Percentiles rank a stretch among this genome's conserved stretches.
Evolutionary conservation across 2,113 vertebrate genomes (phyloP).

Genomic region (Erythrolamprus reginae): DNA sequence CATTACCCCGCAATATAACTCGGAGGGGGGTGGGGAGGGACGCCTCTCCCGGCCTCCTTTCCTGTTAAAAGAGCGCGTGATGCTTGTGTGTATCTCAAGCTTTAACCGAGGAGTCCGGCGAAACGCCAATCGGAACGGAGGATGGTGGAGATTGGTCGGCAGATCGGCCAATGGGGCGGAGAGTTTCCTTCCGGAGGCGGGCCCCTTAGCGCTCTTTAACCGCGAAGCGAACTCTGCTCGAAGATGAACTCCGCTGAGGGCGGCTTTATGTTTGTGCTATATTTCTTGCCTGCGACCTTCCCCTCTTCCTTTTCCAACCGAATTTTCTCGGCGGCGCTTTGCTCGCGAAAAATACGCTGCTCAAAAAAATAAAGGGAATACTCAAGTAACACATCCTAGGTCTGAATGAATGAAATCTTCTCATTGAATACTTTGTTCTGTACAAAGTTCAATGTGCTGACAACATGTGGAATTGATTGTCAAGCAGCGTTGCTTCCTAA

Average conservation of each 20-base stretch:
- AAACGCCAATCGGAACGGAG: conserved; percentile 5
- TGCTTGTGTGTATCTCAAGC: conserved; percentile 2
- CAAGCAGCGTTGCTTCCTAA: too few relatives aligned
- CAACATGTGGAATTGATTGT: too few relatives aligned
- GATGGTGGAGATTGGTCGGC: neutral
- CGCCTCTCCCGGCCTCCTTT: neutral
- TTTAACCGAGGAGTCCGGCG: neutral
- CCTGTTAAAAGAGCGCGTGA: conserved; percentile 29
- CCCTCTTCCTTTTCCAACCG: neutral
- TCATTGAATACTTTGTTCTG: too few relatives aligned
- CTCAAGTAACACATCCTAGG: too few relatives aligned
- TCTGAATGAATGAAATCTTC: too few relatives aligned
- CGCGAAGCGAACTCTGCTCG: neutral
- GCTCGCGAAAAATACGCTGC: neutral
- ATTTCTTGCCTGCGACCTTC: neutral
- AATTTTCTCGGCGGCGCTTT: neutral
- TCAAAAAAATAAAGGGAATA: too few relatives aligned
- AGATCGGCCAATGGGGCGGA: conserved; percentile 8
- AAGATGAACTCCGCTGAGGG: neutral
- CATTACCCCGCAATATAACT: neutral
- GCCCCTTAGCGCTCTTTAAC: neutral
- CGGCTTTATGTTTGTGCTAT: neutral
- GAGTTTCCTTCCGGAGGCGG: neutral
- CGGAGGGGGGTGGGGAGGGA: neutral
- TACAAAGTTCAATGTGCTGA: too few relatives aligned